These are phyloP conservation scores for Macrosoma leucophasiata DNA, from an alignment of 2,888 invertebrate species.

Conservation along the genomic window DNA sequence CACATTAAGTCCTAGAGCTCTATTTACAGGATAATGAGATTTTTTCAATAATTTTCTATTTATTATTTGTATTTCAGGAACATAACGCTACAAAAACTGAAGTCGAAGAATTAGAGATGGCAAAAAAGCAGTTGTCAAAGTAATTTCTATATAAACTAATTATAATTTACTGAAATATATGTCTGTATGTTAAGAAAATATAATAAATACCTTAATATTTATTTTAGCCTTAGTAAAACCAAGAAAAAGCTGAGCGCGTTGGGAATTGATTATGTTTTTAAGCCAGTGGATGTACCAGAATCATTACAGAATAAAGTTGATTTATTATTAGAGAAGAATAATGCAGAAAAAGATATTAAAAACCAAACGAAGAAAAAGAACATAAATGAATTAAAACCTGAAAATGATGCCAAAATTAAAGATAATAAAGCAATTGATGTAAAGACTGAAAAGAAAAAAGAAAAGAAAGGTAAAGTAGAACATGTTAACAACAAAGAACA, in stretches of 20 bases:
- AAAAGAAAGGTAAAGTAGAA: constrained; percentile 1
- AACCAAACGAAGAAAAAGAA: constrained; percentile 18
- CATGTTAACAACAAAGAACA: too few species aligned
- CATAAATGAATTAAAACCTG: constrained; percentile 15
- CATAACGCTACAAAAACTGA: constrained; percentile 57
- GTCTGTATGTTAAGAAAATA: constrained; percentile 3
- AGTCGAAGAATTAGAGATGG: constrained; percentile 47
- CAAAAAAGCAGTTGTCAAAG: constrained; percentile 52
- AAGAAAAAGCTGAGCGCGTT: constrained; percentile 60
- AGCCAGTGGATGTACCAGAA: constrained; percentile 66
- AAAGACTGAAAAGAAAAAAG: constrained; percentile 18
- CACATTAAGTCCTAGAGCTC: too few species aligned
- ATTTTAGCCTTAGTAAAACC: constrained; percentile 57
- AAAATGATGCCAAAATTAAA: constrained; percentile 10
- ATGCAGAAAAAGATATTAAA: constrained; percentile 17
- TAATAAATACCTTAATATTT: constrained; percentile 2
- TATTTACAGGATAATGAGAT: too few species aligned
- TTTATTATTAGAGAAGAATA: constrained; percentile 21
- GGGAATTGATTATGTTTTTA: constrained; percentile 71
- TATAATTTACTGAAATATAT: too few species aligned
- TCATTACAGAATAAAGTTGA: constrained; percentile 30
- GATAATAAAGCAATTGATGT: constrained; percentile 6
- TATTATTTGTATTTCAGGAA: constrained; percentile 36
- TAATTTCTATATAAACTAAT: constrained; percentile 28
- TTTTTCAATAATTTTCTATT: too few species aligned